Evolutionary conservation across 1,140 invertebrate species (phyloP), one percentile per base, ranked within the genome.

Genomic region (Geopemphigus sp.): DNA sequence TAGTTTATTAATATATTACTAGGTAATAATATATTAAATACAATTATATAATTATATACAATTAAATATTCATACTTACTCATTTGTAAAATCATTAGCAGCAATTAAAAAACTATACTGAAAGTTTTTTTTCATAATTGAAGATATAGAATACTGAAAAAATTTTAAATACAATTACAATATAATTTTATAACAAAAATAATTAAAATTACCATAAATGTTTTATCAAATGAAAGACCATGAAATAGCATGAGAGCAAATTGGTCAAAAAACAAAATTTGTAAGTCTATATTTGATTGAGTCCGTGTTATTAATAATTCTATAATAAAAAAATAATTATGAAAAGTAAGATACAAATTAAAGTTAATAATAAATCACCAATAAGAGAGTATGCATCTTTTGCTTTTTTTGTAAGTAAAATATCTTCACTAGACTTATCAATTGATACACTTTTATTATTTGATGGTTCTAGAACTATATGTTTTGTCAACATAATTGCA

Each of bases 261-360:
- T 84, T 92, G 90, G 86, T 94, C 92, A 84, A 92, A 93, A 83
- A 91, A 92, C 24, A 93, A 86, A 24, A 89, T 89, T 82, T 89
- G 85, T 68, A 85, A 85, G 82, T 85, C 85, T 26, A 83, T 82
- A 82, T 84, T 85, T 17, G 81, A 83, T 82, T 84, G 85, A 0
- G 86, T 84, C 57, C 83, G 84, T 22, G 68, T 82, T 47, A 84
- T 57, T 17, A 87, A 84, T 80, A 85, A 84, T 29, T 85, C 86
- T 87, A 72, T 56, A 83, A 82, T 82, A 82, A 57, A 83, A 74
- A 64, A 83, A 57, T 64, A 80, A 32, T 39, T 66, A 74, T 57
- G 63, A 5, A 78, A 53, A 72, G 64, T 15, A 45, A 11, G 64
- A 59, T 56, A 39, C 32, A 39, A n/a, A 74, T 53, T 45, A 50